Evolutionary conservation across 2,888 invertebrate genomes (phyloP), one percentile per base, ranked within the genome.

Genomic region (Rapana venosa): DNA sequence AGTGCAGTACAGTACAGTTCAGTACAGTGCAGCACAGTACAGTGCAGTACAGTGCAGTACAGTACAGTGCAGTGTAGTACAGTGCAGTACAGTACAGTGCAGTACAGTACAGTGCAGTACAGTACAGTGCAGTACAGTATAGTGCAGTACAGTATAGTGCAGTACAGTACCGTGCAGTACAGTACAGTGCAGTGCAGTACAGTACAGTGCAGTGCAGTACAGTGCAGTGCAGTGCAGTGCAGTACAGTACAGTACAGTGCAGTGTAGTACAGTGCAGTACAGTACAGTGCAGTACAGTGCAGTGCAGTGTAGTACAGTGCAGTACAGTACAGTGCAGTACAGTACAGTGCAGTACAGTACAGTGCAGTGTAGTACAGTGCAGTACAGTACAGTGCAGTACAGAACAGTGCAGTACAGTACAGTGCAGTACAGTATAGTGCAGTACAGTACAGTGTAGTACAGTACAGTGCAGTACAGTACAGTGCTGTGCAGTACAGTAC

Each of bases 381-480:
- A 47, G 47, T 47, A 8, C 47, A 47, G 47, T 47, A 8, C 47
- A 47, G 47, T 35, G 32, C 47, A 47, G 47, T 47, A 8, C 47
- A 47, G 47, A 5, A 8, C 47, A 47, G 47, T 36, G 70, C 47
- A 47, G 47, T 47, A 8, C 47, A 47, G 47, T 47, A 8, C 47
- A 47, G 47, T 74, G 58, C 35, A 87, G 70, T 26, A 70, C 36
- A 87, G 36, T 36, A 36, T 26, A 70, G 66, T n/a, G 74, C 47
- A 70, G 15, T 35, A 87, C 20, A 87, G 87, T 35, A 61, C 77
- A 36, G 36, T 26, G 30, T 32, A 77, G 47, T n/a, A 47, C 35
- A 88, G 88, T n/a, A 11, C 32, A 47, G 77, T 26, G 32, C 79
- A 88, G 87, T 77, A 77, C 77, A 77, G 13, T 77, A 77, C 30